Conservation (phyloP, 2,888 invertebrate genomes). For the Harpagoxenus sublaevis region DNA sequence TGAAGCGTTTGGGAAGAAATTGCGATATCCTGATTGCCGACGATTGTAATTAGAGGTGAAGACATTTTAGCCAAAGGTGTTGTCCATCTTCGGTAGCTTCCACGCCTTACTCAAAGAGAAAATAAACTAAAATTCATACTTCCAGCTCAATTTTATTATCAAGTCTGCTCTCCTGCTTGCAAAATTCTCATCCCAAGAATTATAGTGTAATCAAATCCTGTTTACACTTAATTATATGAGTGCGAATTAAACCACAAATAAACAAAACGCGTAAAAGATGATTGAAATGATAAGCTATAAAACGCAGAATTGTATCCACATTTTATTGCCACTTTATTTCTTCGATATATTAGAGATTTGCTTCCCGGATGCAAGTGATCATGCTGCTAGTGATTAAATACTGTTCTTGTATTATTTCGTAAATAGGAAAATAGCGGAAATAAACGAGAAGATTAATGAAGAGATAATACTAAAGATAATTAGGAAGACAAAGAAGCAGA, state of each 20-base stretch:
- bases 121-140: constrained; percentile 70
- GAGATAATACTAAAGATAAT: not conserved
- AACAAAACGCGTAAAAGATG: not conserved
- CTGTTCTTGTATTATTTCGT: not conserved
- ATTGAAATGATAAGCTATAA: not conserved
- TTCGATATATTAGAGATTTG: not conserved
- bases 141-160: constrained; percentile 25
- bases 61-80: constrained; percentile 69
- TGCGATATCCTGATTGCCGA: constrained; percentile 41
- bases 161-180: not conserved
- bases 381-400: not conserved
- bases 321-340: not conserved
- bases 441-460: not conserved
- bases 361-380: not conserved
- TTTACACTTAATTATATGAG: not conserved
- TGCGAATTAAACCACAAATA: not conserved
- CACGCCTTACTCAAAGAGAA: constrained; percentile 71
- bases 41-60: constrained; percentile 66
- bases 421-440: not conserved
- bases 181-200: not conserved
- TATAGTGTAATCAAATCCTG: not conserved
- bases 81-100: constrained; percentile 74
- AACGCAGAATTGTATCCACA: not conserved
- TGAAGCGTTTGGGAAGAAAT: constrained; percentile 53
- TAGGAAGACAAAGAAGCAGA: not conserved